A percentile compares a stretch with the other conserved stretches of the same genome.
These are phyloP conservation scores for Phodopus roborovskii DNA, from an alignment of 2,113 vertebrate genomes.

Conservation along the genomic window DNA sequence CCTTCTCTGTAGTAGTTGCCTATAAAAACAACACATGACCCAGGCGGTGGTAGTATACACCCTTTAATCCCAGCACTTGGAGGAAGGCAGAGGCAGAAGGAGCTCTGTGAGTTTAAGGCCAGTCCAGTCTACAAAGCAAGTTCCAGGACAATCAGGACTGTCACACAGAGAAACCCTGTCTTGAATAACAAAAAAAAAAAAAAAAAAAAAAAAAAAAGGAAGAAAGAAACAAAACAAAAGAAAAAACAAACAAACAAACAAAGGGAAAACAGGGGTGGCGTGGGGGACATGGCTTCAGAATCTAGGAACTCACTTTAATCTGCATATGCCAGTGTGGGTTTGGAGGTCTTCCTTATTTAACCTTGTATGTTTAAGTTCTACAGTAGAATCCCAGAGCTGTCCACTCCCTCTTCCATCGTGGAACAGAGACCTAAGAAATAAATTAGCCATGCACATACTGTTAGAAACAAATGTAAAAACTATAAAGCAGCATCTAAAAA, in stretches of 20 bases:
- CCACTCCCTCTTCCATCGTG: not conserved
- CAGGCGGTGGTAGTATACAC: no score
- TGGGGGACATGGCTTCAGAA: not conserved
- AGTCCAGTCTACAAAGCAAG: no score
- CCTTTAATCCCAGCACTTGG: no score
- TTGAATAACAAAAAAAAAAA: no score
- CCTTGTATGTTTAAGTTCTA: not conserved
- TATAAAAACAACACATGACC: not conserved
- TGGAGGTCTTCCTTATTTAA: not conserved
- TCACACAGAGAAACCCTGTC: no score
- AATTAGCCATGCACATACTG: not conserved
- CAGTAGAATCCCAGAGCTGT: not conserved
- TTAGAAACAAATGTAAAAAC: not conserved
- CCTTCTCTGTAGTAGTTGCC: not conserved
- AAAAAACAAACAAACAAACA: no score
- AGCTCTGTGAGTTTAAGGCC: no score
- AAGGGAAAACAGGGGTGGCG: no score
- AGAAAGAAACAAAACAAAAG: no score
- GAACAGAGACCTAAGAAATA: not conserved
- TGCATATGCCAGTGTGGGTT: not conserved
- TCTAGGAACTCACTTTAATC: not conserved
- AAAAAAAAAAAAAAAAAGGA: no score
- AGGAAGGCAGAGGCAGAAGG: no score
- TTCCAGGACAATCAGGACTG: no score
- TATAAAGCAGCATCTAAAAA: not conserved